These are phyloP conservation scores for Thaumatotibia leucotreta DNA, from an alignment of 1,140 invertebrate genomes.

Conservation along the genomic window DNA sequence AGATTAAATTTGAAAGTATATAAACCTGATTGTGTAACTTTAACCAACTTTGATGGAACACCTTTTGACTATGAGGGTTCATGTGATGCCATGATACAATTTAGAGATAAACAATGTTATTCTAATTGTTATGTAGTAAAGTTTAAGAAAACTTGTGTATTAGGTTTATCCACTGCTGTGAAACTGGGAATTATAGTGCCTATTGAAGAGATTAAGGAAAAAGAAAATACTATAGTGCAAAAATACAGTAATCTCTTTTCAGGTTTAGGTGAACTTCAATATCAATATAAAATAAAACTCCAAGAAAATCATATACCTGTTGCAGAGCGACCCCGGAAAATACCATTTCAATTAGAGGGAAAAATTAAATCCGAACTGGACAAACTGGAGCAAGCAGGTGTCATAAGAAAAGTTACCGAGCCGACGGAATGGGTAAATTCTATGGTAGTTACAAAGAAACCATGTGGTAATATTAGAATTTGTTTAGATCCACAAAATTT, in stretches of 20 bases:
- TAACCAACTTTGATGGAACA: not conserved
- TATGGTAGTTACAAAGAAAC: not conserved
- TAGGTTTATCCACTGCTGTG: not conserved
- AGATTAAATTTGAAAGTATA: not conserved
- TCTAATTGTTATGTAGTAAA: not conserved
- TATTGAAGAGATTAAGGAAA: not conserved
- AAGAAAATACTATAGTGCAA: not conserved
- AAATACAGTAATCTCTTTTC: not conserved
- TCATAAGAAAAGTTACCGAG: not conserved
- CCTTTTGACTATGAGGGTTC: not conserved
- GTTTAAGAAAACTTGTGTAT: too few species aligned
- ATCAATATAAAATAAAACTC: not conserved
- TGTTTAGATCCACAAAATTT: conserved; percentile 18
- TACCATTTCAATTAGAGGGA: too few species aligned
- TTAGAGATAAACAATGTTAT: not conserved
- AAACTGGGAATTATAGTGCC: not conserved
- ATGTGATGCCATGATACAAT: not conserved
- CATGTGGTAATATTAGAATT: too few species aligned
- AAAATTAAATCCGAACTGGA: not conserved
- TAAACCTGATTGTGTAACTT: not conserved
- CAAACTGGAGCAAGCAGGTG: not conserved
- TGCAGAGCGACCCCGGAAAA: too few species aligned
- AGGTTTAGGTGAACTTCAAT: not conserved
- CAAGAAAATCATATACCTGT: too few species aligned
- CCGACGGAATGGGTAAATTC: not conserved